Conservation (phyloP, 2,113 vertebrate genomes). For the Aramus guarauna region DNA sequence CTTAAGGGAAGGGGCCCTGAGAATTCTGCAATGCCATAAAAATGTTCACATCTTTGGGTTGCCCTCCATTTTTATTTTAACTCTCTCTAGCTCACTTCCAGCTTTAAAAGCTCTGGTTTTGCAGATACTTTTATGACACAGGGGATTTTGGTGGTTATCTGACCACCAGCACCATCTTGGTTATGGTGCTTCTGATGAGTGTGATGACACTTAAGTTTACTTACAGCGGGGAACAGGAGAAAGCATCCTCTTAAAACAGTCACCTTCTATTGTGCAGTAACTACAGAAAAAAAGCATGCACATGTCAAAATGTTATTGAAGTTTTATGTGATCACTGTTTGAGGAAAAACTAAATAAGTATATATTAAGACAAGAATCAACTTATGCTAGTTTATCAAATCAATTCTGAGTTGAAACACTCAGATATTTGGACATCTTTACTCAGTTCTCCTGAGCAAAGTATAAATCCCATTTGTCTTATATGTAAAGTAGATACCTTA, state of each 20-base stretch:
- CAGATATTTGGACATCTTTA: background rate
- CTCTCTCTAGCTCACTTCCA: background rate
- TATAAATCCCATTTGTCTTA: background rate
- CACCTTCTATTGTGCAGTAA: background rate
- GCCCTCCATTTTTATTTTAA: background rate
- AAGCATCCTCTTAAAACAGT: background rate
- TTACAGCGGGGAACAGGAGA: background rate
- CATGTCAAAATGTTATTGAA: background rate
- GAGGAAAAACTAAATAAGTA: background rate
- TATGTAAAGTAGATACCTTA: background rate
- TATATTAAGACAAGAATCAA: background rate
- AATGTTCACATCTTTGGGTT: background rate
- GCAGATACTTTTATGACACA: background rate
- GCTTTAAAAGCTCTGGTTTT: background rate
- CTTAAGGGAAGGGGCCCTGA: constrained; percentile 9
- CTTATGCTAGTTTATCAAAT: background rate
- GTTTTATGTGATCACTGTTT: background rate
- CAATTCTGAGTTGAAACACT: background rate
- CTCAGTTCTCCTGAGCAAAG: background rate
- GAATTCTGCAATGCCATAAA: background rate
- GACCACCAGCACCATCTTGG: too few species aligned
- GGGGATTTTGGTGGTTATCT: background rate
- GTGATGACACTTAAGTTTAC: background rate
- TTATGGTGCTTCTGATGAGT: background rate
- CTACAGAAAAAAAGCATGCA: background rate